Conservation (phyloP, 2,113 vertebrate genomes). For the Mellivora capensis region DNA sequence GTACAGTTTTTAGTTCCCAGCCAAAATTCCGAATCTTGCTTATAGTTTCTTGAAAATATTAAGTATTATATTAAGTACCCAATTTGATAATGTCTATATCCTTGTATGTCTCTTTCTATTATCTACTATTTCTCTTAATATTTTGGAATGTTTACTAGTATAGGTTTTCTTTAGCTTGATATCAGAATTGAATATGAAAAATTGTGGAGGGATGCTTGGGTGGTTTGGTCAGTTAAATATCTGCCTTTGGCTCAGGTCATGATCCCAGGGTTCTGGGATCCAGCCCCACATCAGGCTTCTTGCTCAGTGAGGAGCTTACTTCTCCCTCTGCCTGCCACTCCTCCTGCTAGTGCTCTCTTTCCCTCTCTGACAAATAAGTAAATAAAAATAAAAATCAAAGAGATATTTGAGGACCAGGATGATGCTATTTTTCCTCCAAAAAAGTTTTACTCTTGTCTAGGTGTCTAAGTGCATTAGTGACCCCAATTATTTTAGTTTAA, state of each 20-base stretch:
- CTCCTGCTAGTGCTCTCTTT: neutral
- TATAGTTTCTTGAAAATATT: neutral
- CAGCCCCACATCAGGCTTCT: neutral
- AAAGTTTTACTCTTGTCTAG: neutral
- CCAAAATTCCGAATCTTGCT: neutral
- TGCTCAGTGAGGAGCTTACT: neutral
- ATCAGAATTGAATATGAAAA: neutral
- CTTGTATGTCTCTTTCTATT: neutral
- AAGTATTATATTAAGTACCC: neutral
- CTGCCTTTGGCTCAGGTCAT: neutral
- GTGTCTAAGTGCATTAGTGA: neutral
- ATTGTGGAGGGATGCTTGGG: neutral
- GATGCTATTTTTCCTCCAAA: neutral
- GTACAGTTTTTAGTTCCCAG: neutral
- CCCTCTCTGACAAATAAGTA: neutral
- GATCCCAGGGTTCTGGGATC: neutral
- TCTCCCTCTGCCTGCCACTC: neutral
- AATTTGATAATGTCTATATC: neutral
- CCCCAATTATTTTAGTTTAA: neutral
- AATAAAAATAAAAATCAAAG: neutral
- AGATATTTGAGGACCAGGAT: neutral
- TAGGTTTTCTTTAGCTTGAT: neutral
- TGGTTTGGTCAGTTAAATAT: neutral
- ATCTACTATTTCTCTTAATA: neutral
- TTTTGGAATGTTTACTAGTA: neutral